A percentile compares a stretch with the other conserved stretches of the same genome.
These are phyloP conservation scores for Hoplodrina blanda DNA, from an alignment of 2,888 invertebrate species.

Conservation along the genomic window DNA sequence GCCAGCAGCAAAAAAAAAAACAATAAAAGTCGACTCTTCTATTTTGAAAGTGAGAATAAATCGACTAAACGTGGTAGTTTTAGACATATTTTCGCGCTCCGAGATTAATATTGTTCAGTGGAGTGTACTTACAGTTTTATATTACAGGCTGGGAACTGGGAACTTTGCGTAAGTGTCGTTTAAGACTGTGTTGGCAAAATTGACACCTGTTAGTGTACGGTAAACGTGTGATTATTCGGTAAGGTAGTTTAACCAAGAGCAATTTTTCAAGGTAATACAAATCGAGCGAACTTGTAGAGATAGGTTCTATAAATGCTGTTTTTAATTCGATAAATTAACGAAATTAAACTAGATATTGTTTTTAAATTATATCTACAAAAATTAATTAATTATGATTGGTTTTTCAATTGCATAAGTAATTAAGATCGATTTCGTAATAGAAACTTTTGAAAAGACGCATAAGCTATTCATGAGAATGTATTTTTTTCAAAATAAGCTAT, in stretches of 20 bases:
- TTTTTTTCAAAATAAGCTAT: too few species aligned
- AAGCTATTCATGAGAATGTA: too few species aligned
- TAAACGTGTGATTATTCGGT: slow-evolving; percentile 39
- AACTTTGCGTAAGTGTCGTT: slow-evolving; percentile 64
- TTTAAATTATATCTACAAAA: too few species aligned
- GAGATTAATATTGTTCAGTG: slow-evolving; percentile 67
- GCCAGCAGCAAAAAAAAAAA: not conserved
- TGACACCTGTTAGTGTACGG: slow-evolving; percentile 47
- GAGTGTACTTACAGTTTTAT: slow-evolving; percentile 73
- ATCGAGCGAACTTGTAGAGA: not conserved
- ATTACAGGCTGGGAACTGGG: slow-evolving; percentile 74
- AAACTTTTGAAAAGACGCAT: too few species aligned
- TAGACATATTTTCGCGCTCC: slow-evolving; percentile 54
- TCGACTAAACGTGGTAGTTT: slow-evolving; percentile 61
- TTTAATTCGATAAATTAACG: not conserved
- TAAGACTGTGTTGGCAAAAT: slow-evolving; percentile 52
- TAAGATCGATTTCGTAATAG: too few species aligned
- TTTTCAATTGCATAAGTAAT: too few species aligned
- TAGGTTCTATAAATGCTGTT: too few species aligned
- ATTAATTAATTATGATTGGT: too few species aligned
- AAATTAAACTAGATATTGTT: too few species aligned
- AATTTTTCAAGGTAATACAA: slow-evolving; percentile 1
- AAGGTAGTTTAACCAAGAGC: not conserved
- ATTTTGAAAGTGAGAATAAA: slow-evolving; percentile 28
- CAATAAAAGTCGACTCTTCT: not conserved